Percentiles rank a stretch among this genome's conserved stretches.
phyloP scores from a whole-genome alignment of 1,140 invertebrate species.

The Fopius arisanus region DNA sequence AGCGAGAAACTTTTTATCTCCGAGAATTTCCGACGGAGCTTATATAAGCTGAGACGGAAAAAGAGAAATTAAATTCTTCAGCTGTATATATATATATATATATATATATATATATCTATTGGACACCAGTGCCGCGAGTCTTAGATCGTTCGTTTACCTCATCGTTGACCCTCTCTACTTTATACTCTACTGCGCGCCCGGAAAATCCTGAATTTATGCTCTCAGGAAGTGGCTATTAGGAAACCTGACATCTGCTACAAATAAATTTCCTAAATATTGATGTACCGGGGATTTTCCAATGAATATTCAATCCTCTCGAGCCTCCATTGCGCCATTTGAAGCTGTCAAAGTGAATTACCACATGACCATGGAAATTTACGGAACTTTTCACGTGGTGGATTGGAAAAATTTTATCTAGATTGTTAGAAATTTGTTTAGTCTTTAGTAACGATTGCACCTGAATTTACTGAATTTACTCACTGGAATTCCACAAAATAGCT shows the following conservation, averaged over 20 bases:
- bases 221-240: not conserved
- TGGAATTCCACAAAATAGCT: too few relatives aligned
- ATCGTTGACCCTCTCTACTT: conserved; percentile 13
- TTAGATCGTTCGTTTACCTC: conserved; percentile 13
- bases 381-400: too few relatives aligned
- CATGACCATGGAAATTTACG: not conserved
- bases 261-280: too few relatives aligned
- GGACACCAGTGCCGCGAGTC: not conserved
- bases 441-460: not conserved
- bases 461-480: too few relatives aligned
- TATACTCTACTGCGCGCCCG: not conserved
- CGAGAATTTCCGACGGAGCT: conserved; percentile 8
- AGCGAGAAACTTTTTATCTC: conserved; percentile 22
- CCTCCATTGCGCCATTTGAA: too few relatives aligned
- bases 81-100: not conserved
- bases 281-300: too few relatives aligned
- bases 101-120: not conserved
- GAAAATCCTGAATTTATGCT: not conserved
- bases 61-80: conserved; percentile 26
- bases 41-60: conserved; percentile 21
- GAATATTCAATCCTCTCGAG: too few relatives aligned
- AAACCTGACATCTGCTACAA: not conserved
- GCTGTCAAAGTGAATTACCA: not conserved
- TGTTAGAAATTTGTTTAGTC: not conserved
- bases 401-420: too few relatives aligned